phyloP scores from a whole-genome alignment of 2,888 invertebrate genomes.

The Plemyria rubiginata region DNA sequence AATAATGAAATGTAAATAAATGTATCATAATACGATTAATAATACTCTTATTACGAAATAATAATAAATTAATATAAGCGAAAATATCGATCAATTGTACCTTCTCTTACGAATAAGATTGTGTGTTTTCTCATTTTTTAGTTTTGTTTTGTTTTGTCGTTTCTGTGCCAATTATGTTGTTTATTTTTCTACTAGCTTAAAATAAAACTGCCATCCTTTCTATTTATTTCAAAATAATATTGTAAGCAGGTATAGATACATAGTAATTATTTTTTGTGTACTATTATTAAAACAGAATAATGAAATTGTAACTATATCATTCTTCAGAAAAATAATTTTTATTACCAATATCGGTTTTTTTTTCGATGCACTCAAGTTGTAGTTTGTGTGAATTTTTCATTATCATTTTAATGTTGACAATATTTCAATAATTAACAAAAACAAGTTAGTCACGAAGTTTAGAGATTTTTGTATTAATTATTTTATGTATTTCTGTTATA shows the following conservation, averaged over 20 bases:
- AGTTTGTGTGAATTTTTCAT: slow-evolving; percentile 49
- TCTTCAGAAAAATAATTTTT: background rate
- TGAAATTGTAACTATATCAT: background rate
- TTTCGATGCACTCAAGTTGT: slow-evolving; percentile 47
- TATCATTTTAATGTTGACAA: slow-evolving; percentile 48
- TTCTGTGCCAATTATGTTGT: slow-evolving; percentile 73
- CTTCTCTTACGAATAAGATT: slow-evolving; percentile 60
- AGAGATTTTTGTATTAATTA: slow-evolving; percentile 45
- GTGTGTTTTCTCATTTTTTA: slow-evolving; percentile 39
- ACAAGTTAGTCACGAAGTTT: slow-evolving; percentile 48
- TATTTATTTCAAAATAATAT: slow-evolving; percentile 22
- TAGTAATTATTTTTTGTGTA: background rate
- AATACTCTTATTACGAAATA: slow-evolving; percentile 62
- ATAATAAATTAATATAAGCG: slow-evolving; percentile 60
- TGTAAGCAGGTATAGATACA: slow-evolving; percentile 2
- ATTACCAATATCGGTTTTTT: slow-evolving; percentile 28
- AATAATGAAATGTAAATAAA: slow-evolving; percentile 75
- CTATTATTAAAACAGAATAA: too few relatives aligned
- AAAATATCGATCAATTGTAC: slow-evolving; percentile 76
- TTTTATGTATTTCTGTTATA: slow-evolving; percentile 52
- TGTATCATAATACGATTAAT: slow-evolving; percentile 70
- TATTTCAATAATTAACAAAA: slow-evolving; percentile 50
- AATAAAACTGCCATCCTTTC: slow-evolving; percentile 47
- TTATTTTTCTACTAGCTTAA: slow-evolving; percentile 51
- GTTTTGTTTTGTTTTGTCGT: slow-evolving; percentile 51